Evolutionary conservation across 37 sponge, comb jelly and placozoan genomes (phyloP).

Genomic region (Eunapius fragilis): DNA sequence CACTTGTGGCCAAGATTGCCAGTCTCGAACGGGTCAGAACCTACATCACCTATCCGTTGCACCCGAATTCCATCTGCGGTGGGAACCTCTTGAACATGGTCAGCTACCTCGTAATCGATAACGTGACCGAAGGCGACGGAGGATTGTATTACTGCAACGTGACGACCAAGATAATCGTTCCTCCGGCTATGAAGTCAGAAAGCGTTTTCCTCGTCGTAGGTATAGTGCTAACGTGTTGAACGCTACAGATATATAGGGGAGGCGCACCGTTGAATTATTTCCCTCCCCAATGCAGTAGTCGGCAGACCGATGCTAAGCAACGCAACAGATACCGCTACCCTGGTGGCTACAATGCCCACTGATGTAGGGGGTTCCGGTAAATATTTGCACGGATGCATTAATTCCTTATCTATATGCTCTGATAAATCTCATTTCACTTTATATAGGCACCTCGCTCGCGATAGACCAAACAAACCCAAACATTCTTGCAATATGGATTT

Average conservation of each 20-base stretch:
- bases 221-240: too few species aligned
- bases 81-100: background rate
- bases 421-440: background rate
- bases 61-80: background rate
- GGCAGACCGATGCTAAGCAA: background rate
- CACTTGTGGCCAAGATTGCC: background rate
- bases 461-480: background rate
- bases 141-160: background rate
- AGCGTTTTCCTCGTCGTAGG: background rate
- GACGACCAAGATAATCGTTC: background rate
- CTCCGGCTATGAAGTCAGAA: background rate
- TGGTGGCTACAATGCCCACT: background rate
- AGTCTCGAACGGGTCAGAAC: background rate
- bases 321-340: background rate
- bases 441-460: background rate
- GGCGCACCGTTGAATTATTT: too few species aligned
- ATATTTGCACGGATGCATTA: background rate
- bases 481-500: background rate
- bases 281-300: background rate
- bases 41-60: background rate
- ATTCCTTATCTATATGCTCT: too few species aligned
- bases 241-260: too few species aligned
- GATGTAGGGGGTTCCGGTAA: background rate
- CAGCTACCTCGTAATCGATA: background rate
- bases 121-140: background rate